phyloP scores from a whole-genome alignment of 2,888 invertebrate species.

The Eudasyphora cyanicolor region DNA sequence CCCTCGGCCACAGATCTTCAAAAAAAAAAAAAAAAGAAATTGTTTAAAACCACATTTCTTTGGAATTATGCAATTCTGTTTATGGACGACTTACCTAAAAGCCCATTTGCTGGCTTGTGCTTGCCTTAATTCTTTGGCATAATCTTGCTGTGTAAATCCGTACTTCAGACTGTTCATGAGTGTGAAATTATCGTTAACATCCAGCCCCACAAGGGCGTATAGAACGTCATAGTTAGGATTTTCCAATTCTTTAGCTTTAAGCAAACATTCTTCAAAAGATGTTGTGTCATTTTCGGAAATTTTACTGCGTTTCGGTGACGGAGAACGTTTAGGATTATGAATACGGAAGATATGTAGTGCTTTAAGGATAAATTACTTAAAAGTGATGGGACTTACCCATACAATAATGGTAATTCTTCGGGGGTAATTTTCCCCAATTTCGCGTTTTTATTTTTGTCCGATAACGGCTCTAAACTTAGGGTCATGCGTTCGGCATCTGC shows the following conservation, averaged over 20 bases:
- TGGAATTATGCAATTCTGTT: no score
- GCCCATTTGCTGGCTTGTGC: slow-evolving; percentile 97
- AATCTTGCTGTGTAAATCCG: slow-evolving; percentile 89
- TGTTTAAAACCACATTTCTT: background rate
- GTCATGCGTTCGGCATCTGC: slow-evolving; percentile 93
- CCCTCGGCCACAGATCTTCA: slow-evolving; percentile 92
- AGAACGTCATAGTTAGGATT: slow-evolving; percentile 93
- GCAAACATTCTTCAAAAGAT: slow-evolving; percentile 90
- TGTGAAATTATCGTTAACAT: slow-evolving; percentile 75
- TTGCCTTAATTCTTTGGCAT: slow-evolving; percentile 91
- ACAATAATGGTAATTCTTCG: slow-evolving; percentile 89
- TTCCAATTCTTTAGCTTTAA: slow-evolving; percentile 91
- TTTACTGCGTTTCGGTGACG: slow-evolving; percentile 51
- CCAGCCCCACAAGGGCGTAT: slow-evolving; percentile 84
- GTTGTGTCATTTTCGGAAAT: slow-evolving; percentile 88
- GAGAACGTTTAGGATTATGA: no score
- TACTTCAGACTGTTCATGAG: slow-evolving; percentile 82
- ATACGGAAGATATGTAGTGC: background rate
- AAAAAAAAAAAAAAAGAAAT: slow-evolving; percentile 39
- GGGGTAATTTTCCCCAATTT: slow-evolving; percentile 91
- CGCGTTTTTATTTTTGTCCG: slow-evolving; percentile 86
- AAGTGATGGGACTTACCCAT: slow-evolving; percentile 88
- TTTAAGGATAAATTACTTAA: background rate
- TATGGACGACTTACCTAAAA: slow-evolving; percentile 82
- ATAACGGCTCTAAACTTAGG: slow-evolving; percentile 91